Conservation (phyloP, 1,140 invertebrate genomes). For the Anastrepha ludens region DNA sequence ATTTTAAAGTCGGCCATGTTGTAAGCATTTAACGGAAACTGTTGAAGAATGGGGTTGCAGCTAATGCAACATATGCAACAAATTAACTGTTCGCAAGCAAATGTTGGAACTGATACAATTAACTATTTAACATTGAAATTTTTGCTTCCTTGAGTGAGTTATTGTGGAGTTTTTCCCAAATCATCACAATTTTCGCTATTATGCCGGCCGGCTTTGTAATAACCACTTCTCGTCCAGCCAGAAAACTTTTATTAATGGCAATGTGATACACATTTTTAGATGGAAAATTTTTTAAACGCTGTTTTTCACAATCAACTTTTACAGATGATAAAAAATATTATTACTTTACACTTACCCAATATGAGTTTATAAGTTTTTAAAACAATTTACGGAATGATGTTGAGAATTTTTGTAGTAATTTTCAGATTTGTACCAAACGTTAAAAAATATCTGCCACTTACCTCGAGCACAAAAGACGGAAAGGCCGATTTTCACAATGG, state of each 20-base stretch:
- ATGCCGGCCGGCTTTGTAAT: conserved; percentile 11
- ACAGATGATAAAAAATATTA: conserved; percentile 47
- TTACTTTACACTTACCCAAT: conserved; percentile 53
- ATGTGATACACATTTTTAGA: conserved; percentile 16
- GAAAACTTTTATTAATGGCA: conserved; percentile 12
- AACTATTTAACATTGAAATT: neutral
- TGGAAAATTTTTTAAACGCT: neutral
- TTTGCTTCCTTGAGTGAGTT: neutral
- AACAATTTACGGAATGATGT: conserved; percentile 54
- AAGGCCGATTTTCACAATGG: conserved; percentile 59
- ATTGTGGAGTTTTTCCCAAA: neutral
- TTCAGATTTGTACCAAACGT: conserved; percentile 52
- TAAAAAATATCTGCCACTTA: conserved; percentile 58
- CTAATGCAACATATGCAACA: neutral
- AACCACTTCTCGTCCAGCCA: neutral
- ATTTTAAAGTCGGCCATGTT: neutral
- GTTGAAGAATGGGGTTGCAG: neutral
- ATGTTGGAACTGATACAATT: neutral
- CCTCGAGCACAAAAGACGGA: conserved; percentile 60
- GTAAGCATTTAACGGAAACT: conserved; percentile 20
- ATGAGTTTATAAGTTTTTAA: conserved; percentile 25
- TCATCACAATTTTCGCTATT: neutral
- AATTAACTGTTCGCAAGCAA: too few species aligned
- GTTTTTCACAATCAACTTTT: neutral
- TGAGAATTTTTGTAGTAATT: conserved; percentile 54